Evolutionary conservation across 2,888 invertebrate species (phyloP).

Genomic region (Polyommatus icarus): DNA sequence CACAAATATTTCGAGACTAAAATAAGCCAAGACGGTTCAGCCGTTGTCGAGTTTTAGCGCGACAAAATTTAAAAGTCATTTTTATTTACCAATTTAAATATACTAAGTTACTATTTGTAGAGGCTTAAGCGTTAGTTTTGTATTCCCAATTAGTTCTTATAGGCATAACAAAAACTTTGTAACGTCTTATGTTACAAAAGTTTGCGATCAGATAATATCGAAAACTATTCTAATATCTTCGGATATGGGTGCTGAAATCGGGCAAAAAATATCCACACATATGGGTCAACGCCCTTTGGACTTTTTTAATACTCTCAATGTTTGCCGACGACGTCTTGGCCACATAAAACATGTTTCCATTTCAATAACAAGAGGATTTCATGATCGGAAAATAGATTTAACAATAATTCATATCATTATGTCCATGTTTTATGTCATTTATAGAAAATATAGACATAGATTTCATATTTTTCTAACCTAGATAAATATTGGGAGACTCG

Average conservation of each 20-base stretch:
- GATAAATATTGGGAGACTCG: too few species aligned
- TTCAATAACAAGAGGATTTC: background rate
- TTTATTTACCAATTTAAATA: too few species aligned
- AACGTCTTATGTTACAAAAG: background rate
- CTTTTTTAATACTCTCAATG: slow-evolving; percentile 5
- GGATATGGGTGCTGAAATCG: background rate
- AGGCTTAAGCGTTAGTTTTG: too few species aligned
- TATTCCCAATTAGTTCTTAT: too few species aligned
- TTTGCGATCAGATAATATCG: background rate
- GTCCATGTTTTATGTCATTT: too few species aligned
- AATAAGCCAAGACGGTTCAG: too few species aligned
- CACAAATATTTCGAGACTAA: too few species aligned
- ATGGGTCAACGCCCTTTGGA: background rate
- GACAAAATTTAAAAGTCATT: too few species aligned
- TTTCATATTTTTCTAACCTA: too few species aligned
- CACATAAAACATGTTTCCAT: background rate
- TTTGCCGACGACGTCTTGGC: background rate
- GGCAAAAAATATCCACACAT: background rate
- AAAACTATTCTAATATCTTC: background rate
- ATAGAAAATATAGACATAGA: too few species aligned
- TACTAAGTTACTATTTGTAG: too few species aligned
- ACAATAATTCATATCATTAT: background rate
- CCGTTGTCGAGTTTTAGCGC: too few species aligned
- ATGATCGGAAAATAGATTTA: background rate
- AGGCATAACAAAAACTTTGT: background rate